A percentile compares a stretch with the other conserved stretches of the same genome.
Conservation (phyloP, 2,113 vertebrate species). For the Muscicapa adusta region DNA sequence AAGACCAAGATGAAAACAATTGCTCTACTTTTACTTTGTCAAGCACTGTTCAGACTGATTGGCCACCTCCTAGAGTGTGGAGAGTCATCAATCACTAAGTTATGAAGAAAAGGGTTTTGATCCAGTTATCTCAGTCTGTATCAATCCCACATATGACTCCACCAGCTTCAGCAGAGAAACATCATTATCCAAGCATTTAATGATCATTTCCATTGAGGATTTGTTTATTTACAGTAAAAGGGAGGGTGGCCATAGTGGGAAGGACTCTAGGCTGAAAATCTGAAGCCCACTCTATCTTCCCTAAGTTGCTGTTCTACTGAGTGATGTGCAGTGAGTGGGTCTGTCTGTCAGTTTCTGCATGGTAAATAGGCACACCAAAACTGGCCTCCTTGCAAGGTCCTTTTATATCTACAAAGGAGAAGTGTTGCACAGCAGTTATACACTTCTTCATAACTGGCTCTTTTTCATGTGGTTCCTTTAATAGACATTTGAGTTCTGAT, state of each 20-base stretch:
- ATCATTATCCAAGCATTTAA: background rate
- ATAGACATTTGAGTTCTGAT: constrained; percentile 21
- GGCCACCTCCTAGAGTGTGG: background rate
- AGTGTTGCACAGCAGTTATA: background rate
- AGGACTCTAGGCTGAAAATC: background rate
- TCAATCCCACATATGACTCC: background rate
- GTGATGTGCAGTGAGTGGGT: background rate
- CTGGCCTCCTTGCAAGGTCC: background rate
- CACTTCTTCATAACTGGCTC: background rate
- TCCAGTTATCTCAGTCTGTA: background rate
- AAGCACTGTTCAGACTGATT: background rate
- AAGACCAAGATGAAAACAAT: background rate
- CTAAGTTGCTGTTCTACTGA: background rate
- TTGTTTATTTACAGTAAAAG: background rate
- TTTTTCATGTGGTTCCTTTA: constrained; percentile 44
- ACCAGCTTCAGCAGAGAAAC: background rate
- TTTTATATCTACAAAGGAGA: constrained; percentile 19
- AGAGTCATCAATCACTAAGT: background rate
- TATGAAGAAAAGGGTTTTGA: background rate
- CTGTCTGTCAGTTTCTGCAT: background rate
- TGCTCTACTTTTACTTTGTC: background rate
- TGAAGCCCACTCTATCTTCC: background rate
- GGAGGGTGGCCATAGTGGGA: background rate
- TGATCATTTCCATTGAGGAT: background rate
- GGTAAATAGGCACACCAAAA: background rate